Conservation (phyloP, 2,797 vertebrate species). For the Astyanax mexicanus region DNA sequence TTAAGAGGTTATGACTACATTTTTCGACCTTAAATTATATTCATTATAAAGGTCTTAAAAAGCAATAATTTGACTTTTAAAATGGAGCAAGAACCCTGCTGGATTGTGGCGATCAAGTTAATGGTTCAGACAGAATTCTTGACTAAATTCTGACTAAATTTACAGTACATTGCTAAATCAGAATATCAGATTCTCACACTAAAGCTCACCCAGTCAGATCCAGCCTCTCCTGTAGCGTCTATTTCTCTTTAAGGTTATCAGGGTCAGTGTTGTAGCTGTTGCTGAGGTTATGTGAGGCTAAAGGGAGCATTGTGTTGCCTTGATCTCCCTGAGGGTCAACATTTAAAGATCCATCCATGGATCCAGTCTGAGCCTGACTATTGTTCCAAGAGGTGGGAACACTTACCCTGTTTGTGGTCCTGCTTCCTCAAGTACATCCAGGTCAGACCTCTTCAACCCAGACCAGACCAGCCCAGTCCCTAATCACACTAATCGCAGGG, state of each 20-base stretch:
- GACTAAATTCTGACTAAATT: no score
- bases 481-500: slow-evolving; percentile 42
- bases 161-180: no score
- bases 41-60: no score
- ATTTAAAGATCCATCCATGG: slow-evolving; percentile 37
- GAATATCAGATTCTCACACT: no score
- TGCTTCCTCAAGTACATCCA: slow-evolving; percentile 77
- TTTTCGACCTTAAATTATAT: no score
- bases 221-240: background rate
- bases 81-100: no score
- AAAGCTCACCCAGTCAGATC: background rate
- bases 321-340: slow-evolving; percentile 34
- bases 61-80: no score
- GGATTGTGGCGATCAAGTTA: no score
- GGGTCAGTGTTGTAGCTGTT: slow-evolving; percentile 17
- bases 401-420: slow-evolving; percentile 54
- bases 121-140: no score
- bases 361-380: slow-evolving; percentile 36
- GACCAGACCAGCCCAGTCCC: slow-evolving; percentile 55
- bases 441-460: slow-evolving; percentile 68
- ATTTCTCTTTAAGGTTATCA: slow-evolving; percentile 12
- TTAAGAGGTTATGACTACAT: no score
- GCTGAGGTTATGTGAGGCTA: slow-evolving; percentile 34
- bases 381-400: slow-evolving; percentile 54
- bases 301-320: slow-evolving; percentile 45